These are phyloP conservation scores for Pocillopora verrucosa DNA, from an alignment of 64 coral and sea anemone species.

Conservation along the genomic window DNA sequence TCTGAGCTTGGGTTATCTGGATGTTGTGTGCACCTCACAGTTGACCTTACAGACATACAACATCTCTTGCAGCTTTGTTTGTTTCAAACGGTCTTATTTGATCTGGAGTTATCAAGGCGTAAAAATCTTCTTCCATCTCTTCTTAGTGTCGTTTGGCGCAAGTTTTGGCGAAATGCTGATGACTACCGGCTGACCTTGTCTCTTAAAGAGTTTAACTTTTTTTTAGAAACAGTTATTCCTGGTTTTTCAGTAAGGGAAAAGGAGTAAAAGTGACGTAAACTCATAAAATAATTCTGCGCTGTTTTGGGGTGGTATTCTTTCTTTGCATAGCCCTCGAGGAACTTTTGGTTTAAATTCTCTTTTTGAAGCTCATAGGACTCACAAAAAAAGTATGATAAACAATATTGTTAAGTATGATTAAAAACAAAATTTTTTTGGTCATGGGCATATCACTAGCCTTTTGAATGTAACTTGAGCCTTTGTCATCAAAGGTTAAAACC, in stretches of 20 bases:
- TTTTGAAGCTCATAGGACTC: too few species aligned
- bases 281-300: slow-evolving; percentile 22
- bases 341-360: slow-evolving; percentile 33
- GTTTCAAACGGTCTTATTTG: slow-evolving; percentile 41
- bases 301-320: slow-evolving; percentile 38
- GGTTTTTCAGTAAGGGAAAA: slow-evolving; percentile 21
- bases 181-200: slow-evolving; percentile 53
- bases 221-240: slow-evolving; percentile 13
- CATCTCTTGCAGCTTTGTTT: too few species aligned
- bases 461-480: too few species aligned
- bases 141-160: slow-evolving; percentile 41
- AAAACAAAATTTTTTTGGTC: too few species aligned
- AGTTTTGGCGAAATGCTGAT: slow-evolving; percentile 8
- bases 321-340: slow-evolving; percentile 27
- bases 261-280: slow-evolving; percentile 25
- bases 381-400: too few species aligned
- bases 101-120: too few species aligned
- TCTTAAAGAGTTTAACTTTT: slow-evolving; percentile 25
- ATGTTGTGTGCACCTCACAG: slow-evolving; percentile 29
- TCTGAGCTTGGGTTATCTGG: slow-evolving; percentile 33
- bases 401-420: too few species aligned
- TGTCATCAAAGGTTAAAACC: too few species aligned
- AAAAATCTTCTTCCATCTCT: too few species aligned
- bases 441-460: too few species aligned
- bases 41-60: slow-evolving; percentile 29